phyloP scores from a whole-genome alignment of 37 sponge, comb jelly and placozoan species.

The Petrosia ficiformis region DNA sequence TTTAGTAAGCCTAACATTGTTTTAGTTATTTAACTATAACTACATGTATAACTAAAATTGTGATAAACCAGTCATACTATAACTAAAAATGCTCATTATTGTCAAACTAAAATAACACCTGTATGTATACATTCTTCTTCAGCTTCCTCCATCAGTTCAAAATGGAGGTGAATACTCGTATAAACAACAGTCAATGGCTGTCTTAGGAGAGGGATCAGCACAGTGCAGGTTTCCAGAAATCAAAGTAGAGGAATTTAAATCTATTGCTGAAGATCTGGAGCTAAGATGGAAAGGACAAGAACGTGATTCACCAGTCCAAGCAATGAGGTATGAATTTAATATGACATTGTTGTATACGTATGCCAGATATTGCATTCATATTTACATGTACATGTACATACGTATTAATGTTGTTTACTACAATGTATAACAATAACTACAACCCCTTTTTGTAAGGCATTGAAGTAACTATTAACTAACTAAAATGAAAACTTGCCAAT shows the following conservation, averaged over 20 bases:
- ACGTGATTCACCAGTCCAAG: background rate
- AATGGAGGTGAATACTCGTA: background rate
- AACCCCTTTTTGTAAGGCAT: no score
- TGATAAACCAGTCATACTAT: no score
- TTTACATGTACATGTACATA: no score
- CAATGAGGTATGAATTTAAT: constrained; percentile 1
- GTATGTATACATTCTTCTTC: background rate
- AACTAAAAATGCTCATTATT: no score
- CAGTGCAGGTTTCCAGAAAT: background rate
- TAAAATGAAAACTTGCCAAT: no score
- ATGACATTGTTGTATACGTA: background rate
- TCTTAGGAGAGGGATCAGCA: background rate
- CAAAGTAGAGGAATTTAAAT: background rate
- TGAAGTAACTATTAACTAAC: no score
- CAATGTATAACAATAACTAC: no score
- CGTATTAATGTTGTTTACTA: no score
- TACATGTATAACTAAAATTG: no score
- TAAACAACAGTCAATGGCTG: background rate
- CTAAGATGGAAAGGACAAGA: constrained; percentile 3
- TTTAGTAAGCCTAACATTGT: no score
- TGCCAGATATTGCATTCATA: background rate
- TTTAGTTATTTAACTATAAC: no score
- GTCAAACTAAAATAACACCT: no score
- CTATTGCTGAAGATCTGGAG: background rate
- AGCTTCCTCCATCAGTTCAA: background rate